Base-by-base conservation (phyloP, 2,113 vertebrate species). In the Gallinago paraguaiae region DNA sequence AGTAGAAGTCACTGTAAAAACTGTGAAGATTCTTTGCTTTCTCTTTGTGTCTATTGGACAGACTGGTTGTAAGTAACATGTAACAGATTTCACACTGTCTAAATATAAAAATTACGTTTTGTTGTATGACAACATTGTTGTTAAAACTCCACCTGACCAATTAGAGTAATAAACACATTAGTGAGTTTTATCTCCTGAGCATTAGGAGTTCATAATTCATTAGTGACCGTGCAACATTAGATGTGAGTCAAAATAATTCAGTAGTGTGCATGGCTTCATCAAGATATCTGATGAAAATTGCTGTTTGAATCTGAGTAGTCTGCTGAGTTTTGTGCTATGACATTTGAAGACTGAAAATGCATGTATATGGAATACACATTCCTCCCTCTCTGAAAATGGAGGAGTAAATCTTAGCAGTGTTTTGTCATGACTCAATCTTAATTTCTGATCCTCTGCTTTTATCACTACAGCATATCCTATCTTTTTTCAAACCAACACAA, bases 381-480 rank as follows among this genome's bases (percentile, higher is more conserved):
- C 61, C 45, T 88, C 43, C 10, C 13, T 23, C 67, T 75, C 68
- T 0, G 10, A 92, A 92, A 90, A 95, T 61, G 90, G 83, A 94
- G 86, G 68, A 96, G 85, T 90, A 95, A 90, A 93, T 92, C 53
- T 92, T 84, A 88, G 45, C 80, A 88, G 76, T 86, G 86, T 96
- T 95, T 96, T 96, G 72, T 90, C 95, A 94, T 90, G 88, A 86
- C 77, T 95, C 94, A 96, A 43, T 91, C 82, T 92, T 95, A 88
- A 79, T 90, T 92, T 95, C 25, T 87, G 7, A 70, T 91, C 54
- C 59, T 68, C 63, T 90, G 69, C 86, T 93, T 95, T 95, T 92
- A 88, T 37, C 0, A 0, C 51, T 78, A 30, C 37, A 71, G 48
- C 64, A 12, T 71, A 86, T 71, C 28, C 37, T 59, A 14, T 57